A percentile compares a stretch with the other conserved stretches of the same genome.
These are phyloP conservation scores for Drosophila mulleri DNA, from an alignment of 2,888 invertebrate genomes.

Conservation along the genomic window DNA sequence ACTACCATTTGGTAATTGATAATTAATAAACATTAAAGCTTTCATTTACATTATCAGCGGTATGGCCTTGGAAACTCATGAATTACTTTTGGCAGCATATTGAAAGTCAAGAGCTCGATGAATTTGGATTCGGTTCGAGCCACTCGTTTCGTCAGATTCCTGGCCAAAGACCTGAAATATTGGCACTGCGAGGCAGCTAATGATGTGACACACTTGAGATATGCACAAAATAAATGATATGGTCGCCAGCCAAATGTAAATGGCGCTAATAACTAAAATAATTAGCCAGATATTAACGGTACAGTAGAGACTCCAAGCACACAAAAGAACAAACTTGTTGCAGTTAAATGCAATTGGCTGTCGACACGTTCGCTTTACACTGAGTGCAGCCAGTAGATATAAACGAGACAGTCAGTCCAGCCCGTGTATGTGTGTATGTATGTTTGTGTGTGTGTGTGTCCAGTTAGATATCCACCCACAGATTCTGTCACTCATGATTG, in stretches of 20 bases:
- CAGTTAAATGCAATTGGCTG: constrained; percentile 26
- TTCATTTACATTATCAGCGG: not conserved
- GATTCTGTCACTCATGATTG: constrained; percentile 66
- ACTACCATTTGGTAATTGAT: too few species aligned
- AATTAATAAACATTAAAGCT: too few species aligned
- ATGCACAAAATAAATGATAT: not conserved
- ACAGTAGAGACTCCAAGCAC: not conserved
- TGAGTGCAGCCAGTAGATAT: not conserved
- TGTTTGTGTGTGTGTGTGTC: constrained; percentile 12
- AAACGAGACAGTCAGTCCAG: not conserved
- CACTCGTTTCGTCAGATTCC: not conserved
- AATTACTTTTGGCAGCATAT: not conserved
- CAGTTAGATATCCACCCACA: constrained; percentile 62
- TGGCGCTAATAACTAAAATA: constrained; percentile 20
- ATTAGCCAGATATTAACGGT: constrained; percentile 21
- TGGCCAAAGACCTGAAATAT: constrained; percentile 2
- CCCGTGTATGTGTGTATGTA: not conserved
- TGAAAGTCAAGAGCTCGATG: constrained; percentile 1
- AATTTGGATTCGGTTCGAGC: constrained; percentile 2
- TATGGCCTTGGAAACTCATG: not conserved
- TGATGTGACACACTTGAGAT: constrained; percentile 9
- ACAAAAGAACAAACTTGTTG: constrained; percentile 7
- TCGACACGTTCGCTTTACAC: constrained; percentile 19
- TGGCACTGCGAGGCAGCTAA: constrained; percentile 3
- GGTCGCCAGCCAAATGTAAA: not conserved